Percentiles rank a stretch among this genome's conserved stretches.
phyloP scores from a whole-genome alignment of 1,140 invertebrate species.

The Coenobita brevimanus region DNA sequence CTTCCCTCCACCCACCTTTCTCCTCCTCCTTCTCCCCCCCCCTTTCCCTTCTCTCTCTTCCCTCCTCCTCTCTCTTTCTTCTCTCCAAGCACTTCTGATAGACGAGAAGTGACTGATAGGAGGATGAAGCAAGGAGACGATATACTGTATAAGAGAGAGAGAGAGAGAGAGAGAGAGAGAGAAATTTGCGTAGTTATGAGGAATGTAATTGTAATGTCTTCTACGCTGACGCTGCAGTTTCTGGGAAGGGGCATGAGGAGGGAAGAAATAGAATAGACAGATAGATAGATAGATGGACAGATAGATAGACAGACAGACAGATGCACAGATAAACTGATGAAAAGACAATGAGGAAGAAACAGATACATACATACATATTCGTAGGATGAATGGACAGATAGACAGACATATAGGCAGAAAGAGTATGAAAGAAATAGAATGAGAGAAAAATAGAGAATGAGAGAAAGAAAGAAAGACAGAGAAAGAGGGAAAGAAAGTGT shows the following conservation, averaged over 20 bases:
- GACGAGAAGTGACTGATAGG: too few species aligned
- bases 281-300: too few species aligned
- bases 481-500: too few species aligned
- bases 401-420: not conserved
- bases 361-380: not conserved
- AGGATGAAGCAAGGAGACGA: not conserved
- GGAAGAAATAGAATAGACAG: not conserved
- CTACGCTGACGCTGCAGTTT: too few species aligned
- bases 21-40: not conserved
- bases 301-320: too few species aligned
- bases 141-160: too few species aligned
- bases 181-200: too few species aligned
- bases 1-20: not conserved
- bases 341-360: not conserved
- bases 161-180: too few species aligned
- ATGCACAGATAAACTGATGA: too few species aligned
- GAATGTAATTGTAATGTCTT: too few species aligned
- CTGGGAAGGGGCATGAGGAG: not conserved
- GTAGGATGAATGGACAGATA: not conserved
- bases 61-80: not conserved
- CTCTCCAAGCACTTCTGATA: not conserved
- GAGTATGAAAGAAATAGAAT: not conserved
- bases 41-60: not conserved
- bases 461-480: too few species aligned
- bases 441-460: too few species aligned